A percentile compares a stretch with the other conserved stretches of the same genome.
Evolutionary conservation across 1,140 invertebrate genomes (phyloP).

Genomic region (Steinernema khuongi): DNA sequence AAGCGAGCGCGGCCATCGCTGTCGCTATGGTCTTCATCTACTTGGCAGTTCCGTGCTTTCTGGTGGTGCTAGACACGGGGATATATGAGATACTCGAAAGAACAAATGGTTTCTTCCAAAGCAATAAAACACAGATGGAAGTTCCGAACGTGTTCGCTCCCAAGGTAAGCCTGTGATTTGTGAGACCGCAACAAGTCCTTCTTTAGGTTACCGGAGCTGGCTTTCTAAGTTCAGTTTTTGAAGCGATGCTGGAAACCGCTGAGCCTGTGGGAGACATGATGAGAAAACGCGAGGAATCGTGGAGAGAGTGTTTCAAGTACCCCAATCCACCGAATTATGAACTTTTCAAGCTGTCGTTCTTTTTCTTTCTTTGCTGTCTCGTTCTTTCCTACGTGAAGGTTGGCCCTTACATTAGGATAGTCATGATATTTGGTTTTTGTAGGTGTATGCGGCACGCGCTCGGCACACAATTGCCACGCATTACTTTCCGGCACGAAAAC

Average conservation of each 20-base stretch:
- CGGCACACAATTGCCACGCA: slow-evolving; percentile 35
- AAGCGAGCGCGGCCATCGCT: no score
- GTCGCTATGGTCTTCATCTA: background rate
- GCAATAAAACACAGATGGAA: background rate
- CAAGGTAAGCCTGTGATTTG: no score
- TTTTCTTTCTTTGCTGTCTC: slow-evolving; percentile 32
- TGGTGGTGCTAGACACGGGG: background rate
- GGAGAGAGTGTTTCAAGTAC: background rate
- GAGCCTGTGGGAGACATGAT: background rate
- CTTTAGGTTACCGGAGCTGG: background rate
- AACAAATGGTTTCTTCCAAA: background rate
- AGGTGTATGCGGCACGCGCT: slow-evolving; percentile 34
- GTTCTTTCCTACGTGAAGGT: slow-evolving; percentile 32
- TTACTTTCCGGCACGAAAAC: slow-evolving; percentile 40
- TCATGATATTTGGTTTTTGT: slow-evolving; percentile 17
- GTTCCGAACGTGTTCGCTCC: background rate
- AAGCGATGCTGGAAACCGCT: background rate
- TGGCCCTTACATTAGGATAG: slow-evolving; percentile 4
- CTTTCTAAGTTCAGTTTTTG: background rate
- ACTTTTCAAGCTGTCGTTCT: slow-evolving; percentile 43
- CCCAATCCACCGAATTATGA: slow-evolving; percentile 2
- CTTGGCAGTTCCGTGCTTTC: background rate
- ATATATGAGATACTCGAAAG: background rate
- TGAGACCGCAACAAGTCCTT: no score
- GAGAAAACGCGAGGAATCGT: background rate